Evolutionary conservation across 2,888 invertebrate genomes (phyloP).

Genomic region (Pristionchus mayeri): DNA sequence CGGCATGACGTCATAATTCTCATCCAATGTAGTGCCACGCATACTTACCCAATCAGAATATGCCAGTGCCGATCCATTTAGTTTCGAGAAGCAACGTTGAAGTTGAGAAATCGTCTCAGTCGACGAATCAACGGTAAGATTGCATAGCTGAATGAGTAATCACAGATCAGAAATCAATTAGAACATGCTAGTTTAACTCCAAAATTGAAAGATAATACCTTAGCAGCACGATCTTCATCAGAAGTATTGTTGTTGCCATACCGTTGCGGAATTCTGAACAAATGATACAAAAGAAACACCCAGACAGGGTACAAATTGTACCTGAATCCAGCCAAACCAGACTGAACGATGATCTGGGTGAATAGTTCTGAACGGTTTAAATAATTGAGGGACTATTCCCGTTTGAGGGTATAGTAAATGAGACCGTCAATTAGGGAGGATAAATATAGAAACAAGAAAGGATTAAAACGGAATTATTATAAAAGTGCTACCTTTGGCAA

Average conservation of each 20-base stretch:
- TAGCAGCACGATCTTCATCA: no score
- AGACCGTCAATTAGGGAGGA: not conserved
- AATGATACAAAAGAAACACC: not conserved
- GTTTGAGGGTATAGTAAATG: no score
- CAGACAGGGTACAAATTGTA: not conserved
- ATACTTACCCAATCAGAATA: no score
- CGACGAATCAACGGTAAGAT: not conserved
- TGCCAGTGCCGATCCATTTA: no score
- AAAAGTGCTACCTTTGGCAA: conserved; percentile 26
- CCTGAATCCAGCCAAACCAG: not conserved
- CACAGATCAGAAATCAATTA: no score
- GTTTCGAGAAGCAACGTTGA: not conserved
- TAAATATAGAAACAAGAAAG: not conserved
- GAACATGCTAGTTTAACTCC: no score
- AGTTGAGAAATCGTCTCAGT: not conserved
- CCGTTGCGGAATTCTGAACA: not conserved
- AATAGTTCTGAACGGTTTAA: not conserved
- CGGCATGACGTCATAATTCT: no score
- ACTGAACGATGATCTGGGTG: not conserved
- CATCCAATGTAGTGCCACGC: no score
- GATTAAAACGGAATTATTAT: no score
- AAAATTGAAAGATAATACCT: no score
- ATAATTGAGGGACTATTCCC: not conserved
- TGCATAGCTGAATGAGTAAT: not conserved
- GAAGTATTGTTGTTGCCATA: no score